These are phyloP conservation scores for Ellobius talpinus DNA, from an alignment of 2,113 vertebrate species.

Conservation along the genomic window DNA sequence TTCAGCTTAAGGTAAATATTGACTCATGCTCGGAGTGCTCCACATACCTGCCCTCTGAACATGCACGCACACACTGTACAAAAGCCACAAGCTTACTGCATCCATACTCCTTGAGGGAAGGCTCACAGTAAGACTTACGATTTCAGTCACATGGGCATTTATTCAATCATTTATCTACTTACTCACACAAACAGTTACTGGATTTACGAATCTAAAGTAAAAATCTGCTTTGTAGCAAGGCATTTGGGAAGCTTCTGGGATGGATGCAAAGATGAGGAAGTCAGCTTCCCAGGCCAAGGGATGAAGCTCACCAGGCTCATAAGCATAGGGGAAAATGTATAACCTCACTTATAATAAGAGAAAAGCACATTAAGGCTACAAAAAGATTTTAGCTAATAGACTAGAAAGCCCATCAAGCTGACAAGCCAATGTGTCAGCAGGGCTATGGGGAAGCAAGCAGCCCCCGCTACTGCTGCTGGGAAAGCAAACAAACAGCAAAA, in stretches of 20 bases:
- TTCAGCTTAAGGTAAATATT: neutral
- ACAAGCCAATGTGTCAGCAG: neutral
- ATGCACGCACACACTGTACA: neutral
- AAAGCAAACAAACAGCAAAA: neutral
- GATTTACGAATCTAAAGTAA: constrained; percentile 53
- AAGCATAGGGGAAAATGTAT: neutral
- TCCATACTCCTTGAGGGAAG: constrained; percentile 55
- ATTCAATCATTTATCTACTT: constrained; percentile 28
- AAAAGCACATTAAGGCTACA: constrained; percentile 24
- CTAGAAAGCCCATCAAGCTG: constrained; percentile 12
- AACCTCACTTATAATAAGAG: constrained; percentile 21
- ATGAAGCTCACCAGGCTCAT: neutral
- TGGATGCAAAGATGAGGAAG: constrained; percentile 24
- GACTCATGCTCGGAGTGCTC: neutral
- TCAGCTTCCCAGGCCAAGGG: neutral
- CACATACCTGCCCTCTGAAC: neutral
- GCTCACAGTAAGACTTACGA: constrained; percentile 56
- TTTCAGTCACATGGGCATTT: neutral
- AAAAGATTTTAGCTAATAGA: neutral
- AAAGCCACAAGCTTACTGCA: neutral
- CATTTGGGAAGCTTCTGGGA: neutral
- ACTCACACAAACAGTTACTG: constrained; percentile 48
- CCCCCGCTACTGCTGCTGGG: neutral
- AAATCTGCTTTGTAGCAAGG: constrained; percentile 5
- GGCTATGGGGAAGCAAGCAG: neutral